These are phyloP conservation scores for Palythoa grandis DNA, from an alignment of 92 coral and sea anemone genomes.

Conservation along the genomic window DNA sequence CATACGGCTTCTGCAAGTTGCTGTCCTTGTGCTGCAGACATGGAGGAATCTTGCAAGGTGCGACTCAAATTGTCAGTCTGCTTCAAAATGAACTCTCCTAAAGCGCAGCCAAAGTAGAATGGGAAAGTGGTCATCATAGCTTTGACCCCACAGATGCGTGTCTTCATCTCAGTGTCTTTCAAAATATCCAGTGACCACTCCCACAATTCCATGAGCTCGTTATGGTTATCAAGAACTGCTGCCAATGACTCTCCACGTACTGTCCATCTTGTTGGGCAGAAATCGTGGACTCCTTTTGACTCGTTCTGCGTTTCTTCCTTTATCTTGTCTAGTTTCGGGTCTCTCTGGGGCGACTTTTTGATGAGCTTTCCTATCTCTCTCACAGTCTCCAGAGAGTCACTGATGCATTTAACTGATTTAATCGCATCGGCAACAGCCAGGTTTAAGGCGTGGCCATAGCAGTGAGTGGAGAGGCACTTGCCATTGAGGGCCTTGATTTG, in stretches of 20 bases:
- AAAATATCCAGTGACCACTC: constrained; percentile 50
- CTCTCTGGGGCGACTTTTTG: constrained; percentile 49
- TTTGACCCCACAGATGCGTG: constrained; percentile 49
- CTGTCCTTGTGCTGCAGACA: constrained; percentile 51
- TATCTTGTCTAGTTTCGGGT: constrained; percentile 56
- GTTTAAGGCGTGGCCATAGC: constrained; percentile 61
- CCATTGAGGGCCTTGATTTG: constrained; percentile 57
- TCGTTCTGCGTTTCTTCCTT: constrained; percentile 55
- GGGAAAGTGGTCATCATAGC: constrained; percentile 53
- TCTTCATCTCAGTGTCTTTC: constrained; percentile 60
- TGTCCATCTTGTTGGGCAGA: constrained; percentile 70
- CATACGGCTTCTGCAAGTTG: constrained; percentile 35
- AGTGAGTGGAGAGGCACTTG: constrained; percentile 57
- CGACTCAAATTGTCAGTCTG: constrained; percentile 57
- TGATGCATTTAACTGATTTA: constrained; percentile 48
- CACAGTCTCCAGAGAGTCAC: constrained; percentile 61
- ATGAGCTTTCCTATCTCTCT: constrained; percentile 56
- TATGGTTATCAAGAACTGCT: constrained; percentile 57
- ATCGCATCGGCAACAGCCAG: constrained; percentile 57
- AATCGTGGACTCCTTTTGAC: constrained; percentile 57
- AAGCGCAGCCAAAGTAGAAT: constrained; percentile 60
- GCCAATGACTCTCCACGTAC: constrained; percentile 64
- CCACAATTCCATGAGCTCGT: constrained; percentile 62
- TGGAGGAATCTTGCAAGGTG: constrained; percentile 52
- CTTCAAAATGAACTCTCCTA: constrained; percentile 33